phyloP scores from a whole-genome alignment of 2,797 vertebrate genomes.

The Falco columbarius region DNA sequence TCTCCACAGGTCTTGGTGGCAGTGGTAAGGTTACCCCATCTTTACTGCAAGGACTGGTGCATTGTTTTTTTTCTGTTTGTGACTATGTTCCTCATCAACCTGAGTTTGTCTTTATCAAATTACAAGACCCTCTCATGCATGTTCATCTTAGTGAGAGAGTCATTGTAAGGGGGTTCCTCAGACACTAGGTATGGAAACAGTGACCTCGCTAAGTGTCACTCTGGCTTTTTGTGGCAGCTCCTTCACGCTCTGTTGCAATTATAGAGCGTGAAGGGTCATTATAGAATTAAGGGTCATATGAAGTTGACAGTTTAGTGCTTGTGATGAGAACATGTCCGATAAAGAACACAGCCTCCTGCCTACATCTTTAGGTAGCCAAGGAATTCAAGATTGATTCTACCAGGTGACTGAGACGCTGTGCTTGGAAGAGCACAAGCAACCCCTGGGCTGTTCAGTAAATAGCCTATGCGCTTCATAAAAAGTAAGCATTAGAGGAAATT shows the following conservation, averaged over 20 bases:
- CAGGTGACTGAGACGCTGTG: not conserved
- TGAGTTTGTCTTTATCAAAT: not conserved
- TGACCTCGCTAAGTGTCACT: not conserved
- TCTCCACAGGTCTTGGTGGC: not conserved
- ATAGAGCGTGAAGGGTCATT: no score
- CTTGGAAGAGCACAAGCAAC: not conserved
- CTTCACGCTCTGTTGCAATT: rapidly evolving
- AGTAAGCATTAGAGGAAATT: no score
- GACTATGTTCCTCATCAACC: not conserved
- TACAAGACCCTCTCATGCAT: not conserved
- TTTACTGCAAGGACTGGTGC: not conserved
- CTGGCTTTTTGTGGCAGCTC: not conserved
- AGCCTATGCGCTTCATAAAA: not conserved
- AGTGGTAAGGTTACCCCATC: not conserved
- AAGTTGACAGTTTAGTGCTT: not conserved
- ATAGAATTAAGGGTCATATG: not conserved
- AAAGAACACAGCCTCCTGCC: not conserved
- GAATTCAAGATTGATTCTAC: not conserved
- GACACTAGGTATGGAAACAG: not conserved
- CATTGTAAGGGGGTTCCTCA: not conserved
- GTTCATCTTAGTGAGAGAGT: not conserved
- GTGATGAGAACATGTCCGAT: not conserved
- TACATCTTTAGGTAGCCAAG: not conserved
- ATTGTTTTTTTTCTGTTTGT: not conserved
- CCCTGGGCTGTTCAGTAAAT: not conserved